These are phyloP conservation scores for Onychostoma macrolepis DNA, from an alignment of 2,113 vertebrate genomes.

Conservation along the genomic window DNA sequence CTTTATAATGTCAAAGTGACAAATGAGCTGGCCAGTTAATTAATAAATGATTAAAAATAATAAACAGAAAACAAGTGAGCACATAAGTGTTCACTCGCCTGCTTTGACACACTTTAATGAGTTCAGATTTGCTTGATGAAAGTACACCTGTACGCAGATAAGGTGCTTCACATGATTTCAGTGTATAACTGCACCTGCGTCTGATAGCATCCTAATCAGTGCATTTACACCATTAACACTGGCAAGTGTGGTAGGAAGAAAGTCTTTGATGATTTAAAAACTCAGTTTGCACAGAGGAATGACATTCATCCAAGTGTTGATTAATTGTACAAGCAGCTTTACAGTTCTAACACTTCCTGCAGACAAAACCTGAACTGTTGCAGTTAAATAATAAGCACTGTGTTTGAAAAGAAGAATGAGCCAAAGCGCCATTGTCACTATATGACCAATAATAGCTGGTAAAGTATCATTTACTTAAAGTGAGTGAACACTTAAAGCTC, in stretches of 20 bases:
- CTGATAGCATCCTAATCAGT: neutral
- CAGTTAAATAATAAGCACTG: neutral
- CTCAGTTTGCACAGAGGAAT: neutral
- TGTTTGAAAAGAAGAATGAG: conserved; percentile 1
- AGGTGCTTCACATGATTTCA: neutral
- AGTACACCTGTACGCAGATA: neutral
- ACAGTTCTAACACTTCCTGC: neutral
- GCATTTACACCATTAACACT: neutral
- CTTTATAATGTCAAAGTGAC: neutral
- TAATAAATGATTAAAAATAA: conserved; percentile 4
- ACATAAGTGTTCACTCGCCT: neutral
- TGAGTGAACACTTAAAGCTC: neutral
- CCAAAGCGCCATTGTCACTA: neutral
- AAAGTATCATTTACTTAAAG: neutral
- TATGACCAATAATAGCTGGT: neutral
- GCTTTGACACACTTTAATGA: neutral
- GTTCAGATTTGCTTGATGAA: neutral
- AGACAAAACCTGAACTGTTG: neutral
- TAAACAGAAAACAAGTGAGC: neutral
- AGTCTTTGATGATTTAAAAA: neutral
- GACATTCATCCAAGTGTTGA: neutral
- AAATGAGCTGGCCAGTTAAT: neutral
- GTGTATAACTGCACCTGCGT: neutral
- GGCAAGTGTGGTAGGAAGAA: neutral
- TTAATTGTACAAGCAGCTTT: neutral